Percentiles rank a stretch among this genome's conserved stretches.
Conservation (phyloP, 2,797 vertebrate species). For the Cirrhinus mrigala region DNA sequence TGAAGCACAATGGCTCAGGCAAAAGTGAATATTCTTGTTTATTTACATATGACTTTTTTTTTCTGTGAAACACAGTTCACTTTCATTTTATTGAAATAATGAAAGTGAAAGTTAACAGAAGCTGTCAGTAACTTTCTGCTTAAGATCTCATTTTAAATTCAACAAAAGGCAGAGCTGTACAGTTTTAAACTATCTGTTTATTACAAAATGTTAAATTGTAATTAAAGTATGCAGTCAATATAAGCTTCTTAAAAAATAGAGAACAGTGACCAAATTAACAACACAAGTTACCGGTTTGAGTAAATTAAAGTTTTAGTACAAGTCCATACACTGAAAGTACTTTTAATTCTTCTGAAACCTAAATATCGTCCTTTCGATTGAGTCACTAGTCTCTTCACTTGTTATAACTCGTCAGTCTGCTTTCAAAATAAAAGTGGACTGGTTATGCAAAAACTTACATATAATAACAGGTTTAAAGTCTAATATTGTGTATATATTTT, state of each 20-base stretch:
- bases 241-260: neutral
- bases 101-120: neutral
- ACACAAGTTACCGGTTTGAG: neutral
- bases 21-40: neutral
- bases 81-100: neutral
- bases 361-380: neutral
- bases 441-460: neutral
- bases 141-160: neutral
- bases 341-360: neutral
- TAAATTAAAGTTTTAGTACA: neutral
- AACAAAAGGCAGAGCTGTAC: neutral
- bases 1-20: neutral
- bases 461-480: neutral
- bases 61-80: neutral
- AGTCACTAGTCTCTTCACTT: neutral
- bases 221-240: neutral
- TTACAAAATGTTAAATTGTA: neutral
- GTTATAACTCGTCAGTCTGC: neutral
- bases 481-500: neutral
- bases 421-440: constrained; percentile 5
- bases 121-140: neutral
- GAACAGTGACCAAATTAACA: neutral
- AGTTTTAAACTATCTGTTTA: neutral
- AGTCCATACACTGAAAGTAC: neutral
- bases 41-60: no score